Percentiles rank a stretch among this genome's conserved stretches.
Conservation (phyloP, 92 coral and sea anemone genomes). For the Scolanthus callimorphus region DNA sequence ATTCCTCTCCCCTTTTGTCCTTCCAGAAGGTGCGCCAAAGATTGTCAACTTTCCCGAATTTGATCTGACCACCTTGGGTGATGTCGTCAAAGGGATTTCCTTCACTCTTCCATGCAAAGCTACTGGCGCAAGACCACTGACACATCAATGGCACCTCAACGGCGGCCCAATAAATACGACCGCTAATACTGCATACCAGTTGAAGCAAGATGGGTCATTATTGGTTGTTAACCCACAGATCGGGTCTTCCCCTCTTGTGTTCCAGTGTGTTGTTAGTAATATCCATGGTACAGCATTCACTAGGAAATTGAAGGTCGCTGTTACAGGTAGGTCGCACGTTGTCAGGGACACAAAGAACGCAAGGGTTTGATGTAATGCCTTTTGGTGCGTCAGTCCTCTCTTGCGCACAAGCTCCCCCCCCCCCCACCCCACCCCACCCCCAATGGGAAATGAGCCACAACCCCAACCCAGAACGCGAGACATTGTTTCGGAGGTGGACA, state of each 20-base stretch:
- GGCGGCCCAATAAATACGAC: background rate
- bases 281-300: slow-evolving; percentile 34
- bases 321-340: slow-evolving; percentile 56
- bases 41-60: slow-evolving; percentile 4
- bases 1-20: too few species aligned
- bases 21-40: slow-evolving; percentile 5
- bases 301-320: slow-evolving; percentile 21
- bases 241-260: background rate
- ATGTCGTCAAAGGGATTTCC: background rate
- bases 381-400: too few species aligned
- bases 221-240: background rate
- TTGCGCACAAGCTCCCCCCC: too few species aligned
- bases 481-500: too few species aligned
- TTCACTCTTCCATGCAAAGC: slow-evolving; percentile 16
- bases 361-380: too few species aligned
- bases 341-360: too few species aligned
- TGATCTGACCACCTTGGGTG: slow-evolving; percentile 13
- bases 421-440: too few species aligned
- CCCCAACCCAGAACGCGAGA: too few species aligned
- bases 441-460: too few species aligned
- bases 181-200: background rate
- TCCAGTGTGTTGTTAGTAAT: slow-evolving; percentile 22
- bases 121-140: slow-evolving; percentile 7
- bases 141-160: slow-evolving; percentile 5
- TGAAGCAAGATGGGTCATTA: background rate